Evolutionary conservation across 2,113 vertebrate species (phyloP).

Genomic region (Cathartes aura): DNA sequence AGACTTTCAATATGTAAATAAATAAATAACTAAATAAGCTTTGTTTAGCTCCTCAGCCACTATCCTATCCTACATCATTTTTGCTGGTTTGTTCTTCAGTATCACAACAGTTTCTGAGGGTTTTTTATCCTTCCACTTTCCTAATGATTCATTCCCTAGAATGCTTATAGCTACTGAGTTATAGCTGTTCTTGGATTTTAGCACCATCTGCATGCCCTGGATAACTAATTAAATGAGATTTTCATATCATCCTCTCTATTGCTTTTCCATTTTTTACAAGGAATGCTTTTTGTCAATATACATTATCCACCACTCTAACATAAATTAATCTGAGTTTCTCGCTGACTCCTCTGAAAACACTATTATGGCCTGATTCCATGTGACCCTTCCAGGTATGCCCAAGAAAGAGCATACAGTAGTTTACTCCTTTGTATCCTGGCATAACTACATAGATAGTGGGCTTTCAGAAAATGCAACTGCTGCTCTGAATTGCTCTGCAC

Average conservation of each 20-base stretch:
- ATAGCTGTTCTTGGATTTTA: background rate
- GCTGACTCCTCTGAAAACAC: background rate
- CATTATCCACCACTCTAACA: background rate
- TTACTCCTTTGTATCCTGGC: background rate
- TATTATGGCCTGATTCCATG: background rate
- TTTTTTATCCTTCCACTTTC: background rate
- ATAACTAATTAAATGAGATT: conserved; percentile 57
- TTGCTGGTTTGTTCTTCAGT: background rate
- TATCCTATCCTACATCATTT: background rate
- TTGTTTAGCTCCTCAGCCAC: background rate
- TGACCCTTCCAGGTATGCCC: background rate
- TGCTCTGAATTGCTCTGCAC: background rate
- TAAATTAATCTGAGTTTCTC: background rate
- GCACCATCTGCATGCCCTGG: background rate
- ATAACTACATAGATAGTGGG: background rate
- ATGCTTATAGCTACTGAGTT: background rate
- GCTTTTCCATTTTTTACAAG: background rate
- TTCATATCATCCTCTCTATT: background rate
- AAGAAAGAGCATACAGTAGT: background rate
- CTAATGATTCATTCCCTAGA: background rate
- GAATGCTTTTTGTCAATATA: background rate
- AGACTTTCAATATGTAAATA: background rate
- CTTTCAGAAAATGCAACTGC: background rate
- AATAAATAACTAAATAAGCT: background rate
- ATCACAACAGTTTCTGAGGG: background rate